phyloP scores from a whole-genome alignment of 2,113 vertebrate species.

The Sula dactylatra region DNA sequence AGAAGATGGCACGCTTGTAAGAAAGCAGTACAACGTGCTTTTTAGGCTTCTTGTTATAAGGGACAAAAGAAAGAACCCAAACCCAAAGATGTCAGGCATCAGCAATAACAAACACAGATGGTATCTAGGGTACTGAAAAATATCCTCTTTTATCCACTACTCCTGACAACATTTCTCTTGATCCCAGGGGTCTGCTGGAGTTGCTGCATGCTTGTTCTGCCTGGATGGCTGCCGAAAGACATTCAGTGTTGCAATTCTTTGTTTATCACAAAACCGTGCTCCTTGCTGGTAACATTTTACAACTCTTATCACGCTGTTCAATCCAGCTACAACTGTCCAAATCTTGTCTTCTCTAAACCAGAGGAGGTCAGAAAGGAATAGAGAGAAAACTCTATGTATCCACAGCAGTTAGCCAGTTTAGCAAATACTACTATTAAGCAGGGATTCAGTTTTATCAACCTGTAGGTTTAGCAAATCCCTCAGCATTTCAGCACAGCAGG shows the following conservation, averaged over 20 bases:
- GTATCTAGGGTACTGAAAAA: background rate
- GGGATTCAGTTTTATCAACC: background rate
- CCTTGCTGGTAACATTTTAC: slow-evolving; percentile 27
- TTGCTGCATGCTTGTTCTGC: background rate
- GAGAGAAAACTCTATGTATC: background rate
- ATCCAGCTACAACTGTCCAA: slow-evolving; percentile 13
- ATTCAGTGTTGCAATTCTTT: slow-evolving; percentile 7
- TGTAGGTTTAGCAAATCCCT: slow-evolving; percentile 22
- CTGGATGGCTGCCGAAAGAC: background rate
- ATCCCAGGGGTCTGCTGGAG: background rate
- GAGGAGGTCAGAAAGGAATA: background rate
- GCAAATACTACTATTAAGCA: background rate
- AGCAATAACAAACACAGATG: background rate
- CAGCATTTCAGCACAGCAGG: background rate
- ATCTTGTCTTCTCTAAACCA: background rate
- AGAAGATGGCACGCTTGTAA: accelerated
- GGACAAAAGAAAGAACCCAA: background rate
- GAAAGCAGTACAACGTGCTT: background rate
- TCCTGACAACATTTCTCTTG: background rate
- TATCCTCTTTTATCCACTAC: background rate
- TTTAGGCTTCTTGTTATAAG: background rate
- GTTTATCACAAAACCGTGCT: slow-evolving; percentile 6
- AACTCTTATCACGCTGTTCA: background rate
- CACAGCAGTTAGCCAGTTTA: background rate
- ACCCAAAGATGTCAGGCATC: background rate